Evolutionary conservation across 2,113 vertebrate genomes (phyloP).

Genomic region (Gasterosteus nipponicus): DNA sequence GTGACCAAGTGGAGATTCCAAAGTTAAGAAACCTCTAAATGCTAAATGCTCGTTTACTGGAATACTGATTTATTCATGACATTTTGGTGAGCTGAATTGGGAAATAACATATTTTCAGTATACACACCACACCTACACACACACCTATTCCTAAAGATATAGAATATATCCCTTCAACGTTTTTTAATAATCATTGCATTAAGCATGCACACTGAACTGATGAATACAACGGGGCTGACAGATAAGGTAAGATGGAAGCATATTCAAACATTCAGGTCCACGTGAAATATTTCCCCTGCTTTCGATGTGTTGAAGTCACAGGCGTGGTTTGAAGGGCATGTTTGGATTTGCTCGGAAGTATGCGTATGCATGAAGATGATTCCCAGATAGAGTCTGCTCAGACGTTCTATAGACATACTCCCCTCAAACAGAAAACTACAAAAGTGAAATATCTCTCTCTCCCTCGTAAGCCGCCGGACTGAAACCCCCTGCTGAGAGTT

Average conservation of each 20-base stretch:
- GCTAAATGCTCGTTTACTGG: not conserved
- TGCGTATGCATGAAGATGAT: not conserved
- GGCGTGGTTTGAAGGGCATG: not conserved
- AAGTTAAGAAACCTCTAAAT: not conserved
- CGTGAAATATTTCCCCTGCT: slow-evolving; percentile 21
- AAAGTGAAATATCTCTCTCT: slow-evolving; percentile 1
- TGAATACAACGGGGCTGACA: slow-evolving; percentile 19
- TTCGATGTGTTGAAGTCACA: not conserved
- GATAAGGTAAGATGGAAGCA: slow-evolving; percentile 5
- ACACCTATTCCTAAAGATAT: not conserved
- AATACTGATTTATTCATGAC: not conserved
- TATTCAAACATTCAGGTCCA: not conserved
- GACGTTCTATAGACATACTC: not conserved
- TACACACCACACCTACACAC: not conserved
- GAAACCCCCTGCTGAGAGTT: slow-evolving; percentile 14
- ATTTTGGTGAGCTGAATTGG: not conserved
- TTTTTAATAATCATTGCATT: slow-evolving; percentile 6
- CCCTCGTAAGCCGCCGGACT: not conserved
- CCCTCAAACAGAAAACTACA: slow-evolving; percentile 27
- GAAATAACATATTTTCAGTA: not conserved
- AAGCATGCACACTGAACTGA: slow-evolving; percentile 11
- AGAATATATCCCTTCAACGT: too few species aligned
- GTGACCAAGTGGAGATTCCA: slow-evolving; percentile 11
- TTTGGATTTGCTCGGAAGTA: not conserved
- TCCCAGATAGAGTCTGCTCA: not conserved